These are phyloP conservation scores for Nephotettix cincticeps DNA, from an alignment of 1,140 invertebrate species.

Conservation along the genomic window DNA sequence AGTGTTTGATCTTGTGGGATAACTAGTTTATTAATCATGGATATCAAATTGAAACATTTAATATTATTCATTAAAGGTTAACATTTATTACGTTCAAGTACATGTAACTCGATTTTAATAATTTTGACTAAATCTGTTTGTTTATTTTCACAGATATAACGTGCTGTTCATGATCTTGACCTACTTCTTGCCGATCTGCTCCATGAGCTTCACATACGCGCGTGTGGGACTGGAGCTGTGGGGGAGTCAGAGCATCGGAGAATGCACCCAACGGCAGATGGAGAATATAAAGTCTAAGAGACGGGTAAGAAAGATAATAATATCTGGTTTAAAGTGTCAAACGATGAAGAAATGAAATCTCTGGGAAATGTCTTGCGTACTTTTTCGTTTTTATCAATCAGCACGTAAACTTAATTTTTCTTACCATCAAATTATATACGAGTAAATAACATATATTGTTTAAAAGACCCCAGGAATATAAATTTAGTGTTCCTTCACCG, in stretches of 20 bases:
- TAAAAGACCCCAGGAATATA: too few species aligned
- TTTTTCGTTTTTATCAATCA: background rate
- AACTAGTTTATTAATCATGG: too few species aligned
- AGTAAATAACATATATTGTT: too few species aligned
- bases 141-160: slow-evolving; percentile 73
- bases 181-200: slow-evolving; percentile 90
- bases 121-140: too few species aligned
- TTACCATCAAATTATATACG: too few species aligned
- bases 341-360: background rate
- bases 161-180: slow-evolving; percentile 86
- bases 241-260: slow-evolving; percentile 94
- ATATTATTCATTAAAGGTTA: too few species aligned
- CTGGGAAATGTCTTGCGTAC: background rate
- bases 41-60: too few species aligned
- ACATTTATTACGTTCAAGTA: too few species aligned
- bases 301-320: slow-evolving; percentile 83
- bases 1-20: too few species aligned
- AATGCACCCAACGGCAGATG: slow-evolving; percentile 84
- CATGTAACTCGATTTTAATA: too few species aligned
- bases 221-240: slow-evolving; percentile 89
- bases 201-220: slow-evolving; percentile 90
- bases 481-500: too few species aligned
- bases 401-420: background rate
- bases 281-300: slow-evolving; percentile 92
- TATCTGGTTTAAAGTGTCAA: too few species aligned